A percentile compares a stretch with the other conserved stretches of the same genome.
Evolutionary conservation across 2,888 invertebrate species (phyloP).

Genomic region (Hirtodrosophila duncani): DNA sequence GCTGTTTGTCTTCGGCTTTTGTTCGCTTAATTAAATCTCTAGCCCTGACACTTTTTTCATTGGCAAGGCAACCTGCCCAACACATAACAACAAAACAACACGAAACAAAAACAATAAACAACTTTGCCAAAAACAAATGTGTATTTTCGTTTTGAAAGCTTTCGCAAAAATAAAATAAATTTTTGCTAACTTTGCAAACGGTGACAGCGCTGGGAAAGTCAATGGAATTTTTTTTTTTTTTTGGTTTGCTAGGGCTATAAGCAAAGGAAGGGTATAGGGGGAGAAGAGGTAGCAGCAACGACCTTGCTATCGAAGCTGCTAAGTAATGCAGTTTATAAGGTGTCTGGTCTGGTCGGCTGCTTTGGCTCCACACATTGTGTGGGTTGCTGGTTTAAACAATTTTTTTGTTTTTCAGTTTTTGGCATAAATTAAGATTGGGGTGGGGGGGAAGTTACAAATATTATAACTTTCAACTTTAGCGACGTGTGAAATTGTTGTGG

Average conservation of each 20-base stretch:
- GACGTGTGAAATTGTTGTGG: conserved; percentile 51
- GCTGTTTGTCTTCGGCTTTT: conserved; percentile 23
- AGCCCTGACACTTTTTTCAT: conserved; percentile 72
- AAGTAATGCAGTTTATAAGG: conserved; percentile 59
- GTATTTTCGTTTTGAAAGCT: conserved; percentile 39
- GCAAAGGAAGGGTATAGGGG: not conserved
- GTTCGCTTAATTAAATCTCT: conserved; percentile 67
- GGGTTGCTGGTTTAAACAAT: conserved; percentile 34
- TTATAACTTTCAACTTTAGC: conserved; percentile 52
- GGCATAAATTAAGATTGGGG: conserved; percentile 50
- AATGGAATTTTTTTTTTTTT: no score
- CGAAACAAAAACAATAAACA: no score
- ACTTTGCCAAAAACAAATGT: conserved; percentile 43
- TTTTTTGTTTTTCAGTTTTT: conserved; percentile 16
- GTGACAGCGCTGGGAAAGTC: conserved; percentile 25
- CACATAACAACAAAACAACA: not conserved
- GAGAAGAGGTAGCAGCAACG: conserved; percentile 8
- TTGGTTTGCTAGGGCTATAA: not conserved
- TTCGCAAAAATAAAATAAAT: conserved; percentile 36
- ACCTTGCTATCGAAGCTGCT: conserved; percentile 53
- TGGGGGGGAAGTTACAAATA: conserved; percentile 40
- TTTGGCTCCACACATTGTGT: conserved; percentile 16
- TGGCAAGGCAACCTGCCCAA: conserved; percentile 58
- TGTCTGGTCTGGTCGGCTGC: conserved; percentile 6
- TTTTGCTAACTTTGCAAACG: conserved; percentile 29